Base-by-base conservation (phyloP, 1,140 invertebrate species). In the Mylabris phalerata region DNA sequence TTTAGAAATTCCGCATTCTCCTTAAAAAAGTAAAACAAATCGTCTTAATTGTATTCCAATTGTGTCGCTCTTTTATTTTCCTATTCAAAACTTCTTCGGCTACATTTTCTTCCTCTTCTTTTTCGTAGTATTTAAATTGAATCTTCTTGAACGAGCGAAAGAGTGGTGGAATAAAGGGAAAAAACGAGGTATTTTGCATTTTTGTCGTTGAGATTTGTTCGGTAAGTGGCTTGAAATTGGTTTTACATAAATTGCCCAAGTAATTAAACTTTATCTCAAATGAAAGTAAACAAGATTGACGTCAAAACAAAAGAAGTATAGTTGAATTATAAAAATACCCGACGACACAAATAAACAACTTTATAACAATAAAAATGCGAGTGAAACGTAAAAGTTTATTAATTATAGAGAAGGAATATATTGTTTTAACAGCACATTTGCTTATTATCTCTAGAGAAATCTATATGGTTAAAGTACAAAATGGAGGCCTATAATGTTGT, bases 1-100 rank as follows among this genome's bases (percentile, higher is more conserved):
- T 50, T 42, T 39, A 19, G 26, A 48, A 47, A 61, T 57, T 40
- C 2, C 32, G 27, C 50, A 50, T 46, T 47, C 43, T 47, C 51
- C 50, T 49, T 56, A 50, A 42, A 60, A 42, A 47, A 40, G 26
- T 45, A 56, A 46, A 50, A 55, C 49, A 32, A 32, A 32, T 32
- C 7, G 32, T 40, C 55, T 55, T 60, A 56, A 60, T 60, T 56
- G 52, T 56, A 50, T 60, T 60, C 39, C 48, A 55, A 60, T 49
- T 55, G 52, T 52, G 48, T 49, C 55, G 32, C 55, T 41, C 46
- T 45, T 49, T 46, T 40, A 55, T 55, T 55, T 55, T 48, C 48
- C 46, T 48, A 27, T 59, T 42, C 40, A 59, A 59, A 43, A 59
- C 40, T 59, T 43, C 43, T 50, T 43, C 19, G 19, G 1, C 19